These are phyloP conservation scores for Melolontha melolontha DNA, from an alignment of 2,888 invertebrate genomes.

Conservation along the genomic window DNA sequence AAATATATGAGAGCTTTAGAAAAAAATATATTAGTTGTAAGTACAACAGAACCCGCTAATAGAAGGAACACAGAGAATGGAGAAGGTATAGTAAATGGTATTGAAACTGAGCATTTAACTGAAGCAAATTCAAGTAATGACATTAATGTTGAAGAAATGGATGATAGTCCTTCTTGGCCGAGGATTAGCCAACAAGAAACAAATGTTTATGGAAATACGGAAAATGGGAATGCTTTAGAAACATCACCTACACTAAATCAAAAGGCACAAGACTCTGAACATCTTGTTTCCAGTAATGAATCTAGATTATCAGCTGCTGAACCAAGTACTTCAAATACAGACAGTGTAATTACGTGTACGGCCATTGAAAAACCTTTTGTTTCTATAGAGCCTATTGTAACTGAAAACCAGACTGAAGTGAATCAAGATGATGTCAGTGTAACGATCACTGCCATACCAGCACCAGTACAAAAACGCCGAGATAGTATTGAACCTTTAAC, in stretches of 20 bases:
- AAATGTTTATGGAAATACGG: slow-evolving; percentile 28
- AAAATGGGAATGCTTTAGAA: slow-evolving; percentile 19
- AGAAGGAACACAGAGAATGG: slow-evolving; percentile 76
- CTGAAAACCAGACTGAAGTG: slow-evolving; percentile 50
- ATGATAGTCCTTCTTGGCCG: slow-evolving; percentile 64
- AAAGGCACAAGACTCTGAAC: slow-evolving; percentile 48
- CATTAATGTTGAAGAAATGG: slow-evolving; percentile 72
- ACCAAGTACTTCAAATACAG: slow-evolving; percentile 46
- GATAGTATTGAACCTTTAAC: slow-evolving; percentile 57
- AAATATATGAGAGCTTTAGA: slow-evolving; percentile 98
- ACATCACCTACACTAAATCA: slow-evolving; percentile 14
- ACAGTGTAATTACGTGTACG: slow-evolving; percentile 54
- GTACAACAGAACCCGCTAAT: slow-evolving; percentile 78
- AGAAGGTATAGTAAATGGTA: slow-evolving; percentile 73
- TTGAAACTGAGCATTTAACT: slow-evolving; percentile 69
- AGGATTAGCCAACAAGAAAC: slow-evolving; percentile 42
- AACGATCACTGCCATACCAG: slow-evolving; percentile 55
- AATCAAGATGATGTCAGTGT: slow-evolving; percentile 48
- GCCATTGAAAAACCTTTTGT: slow-evolving; percentile 53
- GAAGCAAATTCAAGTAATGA: slow-evolving; percentile 68
- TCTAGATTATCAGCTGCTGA: slow-evolving; percentile 40
- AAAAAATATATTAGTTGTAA: slow-evolving; percentile 92
- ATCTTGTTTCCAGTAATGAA: slow-evolving; percentile 46
- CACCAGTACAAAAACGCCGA: slow-evolving; percentile 56
- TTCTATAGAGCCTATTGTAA: slow-evolving; percentile 54